Percentiles rank a stretch among this genome's conserved stretches.
These are phyloP conservation scores for human (Homo sapiens) DNA, from an alignment of 2,113 vertebrate species.

Conservation along the genomic window DNA sequence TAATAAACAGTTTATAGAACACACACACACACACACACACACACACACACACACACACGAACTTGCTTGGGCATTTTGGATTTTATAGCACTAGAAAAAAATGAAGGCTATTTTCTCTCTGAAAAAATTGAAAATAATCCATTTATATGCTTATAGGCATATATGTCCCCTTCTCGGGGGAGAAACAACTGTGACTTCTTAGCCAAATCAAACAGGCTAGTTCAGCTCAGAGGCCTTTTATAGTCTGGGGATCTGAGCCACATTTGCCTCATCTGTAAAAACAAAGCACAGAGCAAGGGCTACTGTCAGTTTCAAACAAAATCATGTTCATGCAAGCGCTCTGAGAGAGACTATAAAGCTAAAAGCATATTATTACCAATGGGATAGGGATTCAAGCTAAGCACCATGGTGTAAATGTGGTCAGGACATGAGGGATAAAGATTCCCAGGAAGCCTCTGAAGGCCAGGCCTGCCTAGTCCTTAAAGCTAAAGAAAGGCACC, in stretches of 20 bases:
- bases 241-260: neutral
- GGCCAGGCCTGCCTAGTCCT: neutral
- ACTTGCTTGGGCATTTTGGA: neutral
- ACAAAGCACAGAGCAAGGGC: constrained; percentile 20
- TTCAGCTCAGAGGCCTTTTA: neutral
- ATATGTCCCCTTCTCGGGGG: neutral
- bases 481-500: neutral
- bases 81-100: constrained; percentile 6
- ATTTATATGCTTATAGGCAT: neutral
- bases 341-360: neutral
- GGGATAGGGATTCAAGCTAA: neutral
- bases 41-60: neutral
- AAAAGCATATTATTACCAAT: neutral
- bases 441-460: neutral
- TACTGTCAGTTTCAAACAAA: neutral
- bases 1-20: neutral
- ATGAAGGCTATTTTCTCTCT: constrained; percentile 8
- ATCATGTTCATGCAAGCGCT: neutral
- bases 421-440: neutral
- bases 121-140: neutral
- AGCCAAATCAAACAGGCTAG: neutral
- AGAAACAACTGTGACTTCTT: neutral
- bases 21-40: neutral
- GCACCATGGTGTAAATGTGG: neutral
- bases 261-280: constrained; percentile 5